phyloP scores from a whole-genome alignment of 1,140 invertebrate genomes.

The Cotesia typhae region DNA sequence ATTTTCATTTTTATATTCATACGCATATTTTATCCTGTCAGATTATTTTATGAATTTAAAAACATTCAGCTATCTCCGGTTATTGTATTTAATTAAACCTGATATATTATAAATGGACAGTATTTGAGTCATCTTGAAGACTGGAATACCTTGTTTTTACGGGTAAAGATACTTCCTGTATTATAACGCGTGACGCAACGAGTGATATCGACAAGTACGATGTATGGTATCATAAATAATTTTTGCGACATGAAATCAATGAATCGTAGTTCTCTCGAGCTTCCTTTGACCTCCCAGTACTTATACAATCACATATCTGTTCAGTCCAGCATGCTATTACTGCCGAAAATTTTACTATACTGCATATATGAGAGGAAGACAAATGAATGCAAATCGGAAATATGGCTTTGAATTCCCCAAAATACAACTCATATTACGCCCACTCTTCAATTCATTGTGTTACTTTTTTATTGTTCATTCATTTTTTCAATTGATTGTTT shows the following conservation, averaged over 20 bases:
- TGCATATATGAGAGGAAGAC: constrained; percentile 6
- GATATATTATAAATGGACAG: background rate
- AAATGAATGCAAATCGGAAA: constrained; percentile 22
- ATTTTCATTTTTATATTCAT: constrained; percentile 37
- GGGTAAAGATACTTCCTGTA: constrained; percentile 53
- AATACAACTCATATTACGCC: constrained; percentile 19
- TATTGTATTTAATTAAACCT: background rate
- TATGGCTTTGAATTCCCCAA: constrained; percentile 19
- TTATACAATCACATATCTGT: constrained; percentile 43
- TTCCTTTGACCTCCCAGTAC: constrained; percentile 44
- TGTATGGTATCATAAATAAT: constrained; percentile 59
- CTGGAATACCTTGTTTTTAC: constrained; percentile 33
- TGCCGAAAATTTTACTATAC: constrained; percentile 15
- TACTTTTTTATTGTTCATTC: constrained; percentile 7
- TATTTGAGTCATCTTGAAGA: background rate
- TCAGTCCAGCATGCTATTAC: constrained; percentile 41
- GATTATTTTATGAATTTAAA: background rate
- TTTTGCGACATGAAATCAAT: constrained; percentile 56
- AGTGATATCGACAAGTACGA: constrained; percentile 59
- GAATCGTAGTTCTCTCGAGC: constrained; percentile 45
- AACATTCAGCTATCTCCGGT: background rate
- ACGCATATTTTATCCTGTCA: no score
- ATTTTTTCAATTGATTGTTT: background rate
- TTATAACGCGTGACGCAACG: constrained; percentile 57
- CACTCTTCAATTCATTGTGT: constrained; percentile 10